Evolutionary conservation across 35 echinoderm and acorn worm genomes (phyloP).

Genomic region (Apostichopus parvimensis): DNA sequence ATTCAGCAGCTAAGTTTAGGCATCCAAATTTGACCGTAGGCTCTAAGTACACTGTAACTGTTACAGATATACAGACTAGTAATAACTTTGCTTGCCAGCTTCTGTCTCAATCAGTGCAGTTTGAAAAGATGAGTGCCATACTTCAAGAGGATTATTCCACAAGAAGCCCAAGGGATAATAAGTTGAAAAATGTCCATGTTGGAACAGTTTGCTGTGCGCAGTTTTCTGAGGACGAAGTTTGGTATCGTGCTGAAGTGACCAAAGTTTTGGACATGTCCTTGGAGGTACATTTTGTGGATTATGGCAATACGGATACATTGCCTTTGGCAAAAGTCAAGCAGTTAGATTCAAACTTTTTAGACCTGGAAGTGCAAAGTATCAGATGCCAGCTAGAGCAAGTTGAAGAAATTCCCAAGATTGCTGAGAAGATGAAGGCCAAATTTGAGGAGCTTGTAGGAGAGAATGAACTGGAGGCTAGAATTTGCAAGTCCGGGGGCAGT

Average conservation of each 20-base stretch:
- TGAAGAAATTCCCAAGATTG: conserved; percentile 32
- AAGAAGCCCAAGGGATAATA: conserved; percentile 27
- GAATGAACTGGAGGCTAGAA: conserved; percentile 30
- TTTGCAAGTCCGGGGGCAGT: conserved; percentile 21
- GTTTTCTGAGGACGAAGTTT: conserved; percentile 74
- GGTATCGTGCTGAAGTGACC: conserved; percentile 77
- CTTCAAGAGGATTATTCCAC: conserved; percentile 64
- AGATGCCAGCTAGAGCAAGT: conserved; percentile 64
- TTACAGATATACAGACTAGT: conserved; percentile 53
- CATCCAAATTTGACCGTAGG: conserved; percentile 45
- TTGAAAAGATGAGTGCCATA: conserved; percentile 66
- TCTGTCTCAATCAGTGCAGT: conserved; percentile 59
- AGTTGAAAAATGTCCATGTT: conserved; percentile 28
- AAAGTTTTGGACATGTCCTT: conserved; percentile 35
- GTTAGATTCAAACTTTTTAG: conserved; percentile 61
- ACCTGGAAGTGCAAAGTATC: conserved; percentile 70
- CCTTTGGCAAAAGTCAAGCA: conserved; percentile 51
- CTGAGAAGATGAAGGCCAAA: conserved; percentile 38
- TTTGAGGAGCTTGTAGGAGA: conserved; percentile 57
- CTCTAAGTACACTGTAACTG: conserved; percentile 51
- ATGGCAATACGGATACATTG: conserved; percentile 77
- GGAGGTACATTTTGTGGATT: conserved; percentile 79
- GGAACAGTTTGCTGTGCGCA: conserved; percentile 71
- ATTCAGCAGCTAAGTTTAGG: too few relatives aligned
- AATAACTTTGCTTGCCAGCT: conserved; percentile 74